Percentiles rank a stretch among this genome's conserved stretches.
phyloP scores from a whole-genome alignment of 2,113 vertebrate species.

The Gasterosteus nipponicus region DNA sequence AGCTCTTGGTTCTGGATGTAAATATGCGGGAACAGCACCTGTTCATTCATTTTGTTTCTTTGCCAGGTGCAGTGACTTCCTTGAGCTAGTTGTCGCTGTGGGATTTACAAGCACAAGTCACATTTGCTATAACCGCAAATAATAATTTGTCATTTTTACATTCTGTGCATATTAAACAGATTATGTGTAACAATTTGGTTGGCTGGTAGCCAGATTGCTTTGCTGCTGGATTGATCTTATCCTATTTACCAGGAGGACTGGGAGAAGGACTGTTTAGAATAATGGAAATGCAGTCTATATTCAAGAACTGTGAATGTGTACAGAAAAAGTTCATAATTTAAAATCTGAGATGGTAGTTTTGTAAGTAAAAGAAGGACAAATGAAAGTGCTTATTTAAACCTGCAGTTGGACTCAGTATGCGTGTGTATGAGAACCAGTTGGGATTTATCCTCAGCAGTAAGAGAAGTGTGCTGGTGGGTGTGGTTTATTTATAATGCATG shows the following conservation, averaged over 20 bases:
- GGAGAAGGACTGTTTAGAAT: conserved; percentile 7
- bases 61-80: not conserved
- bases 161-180: not conserved
- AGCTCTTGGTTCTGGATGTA: not conserved
- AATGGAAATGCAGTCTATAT: conserved; percentile 30
- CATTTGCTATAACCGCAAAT: not conserved
- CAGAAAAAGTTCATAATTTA: conserved; percentile 3
- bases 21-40: not conserved
- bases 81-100: not conserved
- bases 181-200: not conserved
- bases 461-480: conserved; percentile 2
- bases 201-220: not conserved
- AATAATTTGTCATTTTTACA: not conserved
- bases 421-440: conserved; percentile 8
- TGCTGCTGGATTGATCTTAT: conserved; percentile 3
- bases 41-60: not conserved
- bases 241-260: not conserved
- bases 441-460: conserved; percentile 39
- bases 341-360: not conserved
- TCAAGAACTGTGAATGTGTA: conserved; percentile 27
- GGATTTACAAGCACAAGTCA: not conserved
- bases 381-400: conserved; percentile 30
- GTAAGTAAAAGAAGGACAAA: conserved; percentile 15
- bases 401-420: conserved; percentile 5
- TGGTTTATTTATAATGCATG: conserved; percentile 57